These are phyloP conservation scores for Muscicapa comitata DNA, from an alignment of 2,797 vertebrate species.

Conservation along the genomic window DNA sequence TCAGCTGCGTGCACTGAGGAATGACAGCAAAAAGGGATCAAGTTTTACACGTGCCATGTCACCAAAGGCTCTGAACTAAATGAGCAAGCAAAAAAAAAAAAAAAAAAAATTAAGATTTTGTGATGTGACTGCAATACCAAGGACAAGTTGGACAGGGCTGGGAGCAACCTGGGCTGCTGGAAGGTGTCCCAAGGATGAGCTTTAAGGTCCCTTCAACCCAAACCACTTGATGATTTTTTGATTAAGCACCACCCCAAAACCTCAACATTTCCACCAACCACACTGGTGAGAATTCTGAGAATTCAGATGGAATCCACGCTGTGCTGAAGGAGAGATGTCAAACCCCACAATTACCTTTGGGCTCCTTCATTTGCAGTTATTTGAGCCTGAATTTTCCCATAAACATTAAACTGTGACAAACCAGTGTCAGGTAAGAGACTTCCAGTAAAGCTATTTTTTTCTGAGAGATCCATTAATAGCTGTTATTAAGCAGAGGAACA, in stretches of 20 bases:
- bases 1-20: not conserved
- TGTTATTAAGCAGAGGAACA: not conserved
- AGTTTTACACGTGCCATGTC: rapidly evolving
- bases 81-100: not conserved
- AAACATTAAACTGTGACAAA: not conserved
- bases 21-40: not conserved
- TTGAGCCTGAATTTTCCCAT: not conserved
- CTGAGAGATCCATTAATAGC: not conserved
- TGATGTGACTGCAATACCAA: not conserved
- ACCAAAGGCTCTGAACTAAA: not conserved
- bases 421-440: not conserved
- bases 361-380: not conserved
- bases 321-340: not conserved
- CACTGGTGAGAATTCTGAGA: not conserved
- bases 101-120: not conserved
- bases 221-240: not conserved
- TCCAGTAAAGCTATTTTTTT: not conserved
- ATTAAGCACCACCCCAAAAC: not conserved
- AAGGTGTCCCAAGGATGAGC: not conserved
- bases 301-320: not conserved
- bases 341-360: not conserved
- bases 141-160: too few species aligned
- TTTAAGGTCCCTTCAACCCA: not conserved
- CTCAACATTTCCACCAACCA: not conserved
- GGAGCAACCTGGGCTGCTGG: not conserved